Evolutionary conservation across 2,113 vertebrate species (phyloP).

Genomic region (Syngnathus typhle): DNA sequence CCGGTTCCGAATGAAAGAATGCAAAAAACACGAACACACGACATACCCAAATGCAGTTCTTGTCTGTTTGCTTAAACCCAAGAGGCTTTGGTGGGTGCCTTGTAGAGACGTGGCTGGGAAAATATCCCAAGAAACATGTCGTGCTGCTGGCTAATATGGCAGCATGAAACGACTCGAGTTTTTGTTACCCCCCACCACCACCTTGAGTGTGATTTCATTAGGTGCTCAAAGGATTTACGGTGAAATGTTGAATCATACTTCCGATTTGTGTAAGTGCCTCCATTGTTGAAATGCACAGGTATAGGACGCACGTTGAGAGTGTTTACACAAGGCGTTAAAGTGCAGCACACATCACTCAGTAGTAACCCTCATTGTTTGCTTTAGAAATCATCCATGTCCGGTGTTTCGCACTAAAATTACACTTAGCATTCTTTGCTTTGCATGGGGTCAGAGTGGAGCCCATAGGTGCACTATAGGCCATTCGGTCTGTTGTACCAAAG

Average conservation of each 20-base stretch:
- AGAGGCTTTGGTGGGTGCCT: no score
- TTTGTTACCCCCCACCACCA: no score
- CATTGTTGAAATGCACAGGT: slow-evolving; percentile 23
- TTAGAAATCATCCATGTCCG: slow-evolving; percentile 65
- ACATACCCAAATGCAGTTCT: no score
- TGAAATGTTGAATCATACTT: background rate
- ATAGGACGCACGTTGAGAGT: slow-evolving; percentile 40
- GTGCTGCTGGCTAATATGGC: no score
- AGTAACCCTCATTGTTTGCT: slow-evolving; percentile 53
- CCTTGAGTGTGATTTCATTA: no score
- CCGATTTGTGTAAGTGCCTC: background rate
- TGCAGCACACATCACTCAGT: slow-evolving; percentile 42
- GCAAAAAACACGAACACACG: no score
- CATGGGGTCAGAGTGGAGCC: slow-evolving; percentile 41
- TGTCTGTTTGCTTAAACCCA: no score
- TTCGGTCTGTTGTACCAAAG: slow-evolving; percentile 37
- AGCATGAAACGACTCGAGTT: no score
- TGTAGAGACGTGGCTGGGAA: no score
- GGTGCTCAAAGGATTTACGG: background rate
- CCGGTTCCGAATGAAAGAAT: no score
- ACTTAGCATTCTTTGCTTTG: slow-evolving; percentile 35
- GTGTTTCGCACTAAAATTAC: slow-evolving; percentile 63
- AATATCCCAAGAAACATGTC: no score
- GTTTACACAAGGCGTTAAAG: slow-evolving; percentile 60
- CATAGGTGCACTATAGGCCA: slow-evolving; percentile 38